Base-by-base conservation (phyloP, 2,797 vertebrate genomes). In the Peromyscus aztecus region DNA sequence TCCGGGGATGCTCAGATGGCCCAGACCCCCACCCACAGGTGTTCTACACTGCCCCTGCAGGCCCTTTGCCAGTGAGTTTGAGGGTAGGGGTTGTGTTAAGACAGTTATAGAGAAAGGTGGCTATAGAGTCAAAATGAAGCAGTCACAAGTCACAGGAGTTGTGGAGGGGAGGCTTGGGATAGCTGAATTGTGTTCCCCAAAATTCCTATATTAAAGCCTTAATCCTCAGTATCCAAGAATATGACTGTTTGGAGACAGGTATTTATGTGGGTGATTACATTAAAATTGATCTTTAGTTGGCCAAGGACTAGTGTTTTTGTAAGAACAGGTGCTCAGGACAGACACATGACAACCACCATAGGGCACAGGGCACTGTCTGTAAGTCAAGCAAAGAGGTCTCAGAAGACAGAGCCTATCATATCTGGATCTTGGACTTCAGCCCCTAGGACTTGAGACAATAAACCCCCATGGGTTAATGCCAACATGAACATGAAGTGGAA, bases 131-230 rank as follows among this genome's bases (percentile, higher is more conserved):
- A 8, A 10, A 52, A 21, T 0, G 13, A 89, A 37, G 6, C 0
- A 2, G 17, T n/a, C 27, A 5, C 13, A 29, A 34, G 34, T 4
- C 46, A 46, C 0, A 14, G 3, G 6, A 21, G 17, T 5, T 0
- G 1, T 2, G 4, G n/a, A 59, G 0, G 19, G 49, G 37, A 82
- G 34, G 12, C 2, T 2, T 2, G 5, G 10, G 49, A n/a, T 0
- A 11, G n/a, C 29, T 14, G 13, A 46, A 10, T 3, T 3, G 0
- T 12, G 77, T 59, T 69, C 24, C 63, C 52, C 37, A 9, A 55
- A 57, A 31, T 34, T 4, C 46, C 61, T 11, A 2, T 8, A 13
- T 3, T 4, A 5, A 59, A 61, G 21, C 10, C 21, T 37, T 65
- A 13, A n/a, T 6, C 43, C 37, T 27, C 89, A 52, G 43, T 31